Base-by-base conservation (phyloP, 2,888 invertebrate species). In the Panzeria rudis region DNA sequence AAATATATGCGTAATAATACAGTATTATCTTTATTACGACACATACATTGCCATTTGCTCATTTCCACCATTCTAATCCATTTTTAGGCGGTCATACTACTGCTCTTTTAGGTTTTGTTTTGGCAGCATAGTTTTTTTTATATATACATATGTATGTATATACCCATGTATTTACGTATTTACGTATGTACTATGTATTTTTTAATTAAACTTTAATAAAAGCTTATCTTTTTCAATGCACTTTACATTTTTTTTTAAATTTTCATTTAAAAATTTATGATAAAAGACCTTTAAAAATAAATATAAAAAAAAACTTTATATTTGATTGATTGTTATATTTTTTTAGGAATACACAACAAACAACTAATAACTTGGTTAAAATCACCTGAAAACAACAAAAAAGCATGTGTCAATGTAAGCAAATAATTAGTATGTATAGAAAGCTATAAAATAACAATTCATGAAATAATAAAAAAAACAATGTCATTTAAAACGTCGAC, bases 401-500 rank as follows among this genome's bases (percentile, higher is more conserved):
- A 84, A 80, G 59, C 76, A 77, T 84, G 71, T 69, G 50, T 79
- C 62, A 83, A 54, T 61, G 59, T 52, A 72, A 44, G 78, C 59
- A 77, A 71, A 72, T 52, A 73, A 82, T 50, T 29, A 64, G 13
- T 59, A 68, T 32, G 32, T 79, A 76, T 44, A 84, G 73, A 79
- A 66, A 73, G 68, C 87, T 87, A 83, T 87, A 82, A 86, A 87
- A 88, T 84, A 88, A 87, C 83, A 87, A 61, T 71, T 41, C 13
- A 68, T 86, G 75, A 25, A 87, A 78, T 73, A 85, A 84, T 86
- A 88, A 50, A 59, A 87, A 89, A 88, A 89, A 89, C 89, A 89
- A 89, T 89, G 89, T 89, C 89, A 89, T 88, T 88, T 87, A 86
- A 83, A 87, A 84, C 81, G 84, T 59, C 52, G 52, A 54, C 81